Evolutionary conservation across 1,140 invertebrate genomes (phyloP).

Genomic region (Bombus picipes): DNA sequence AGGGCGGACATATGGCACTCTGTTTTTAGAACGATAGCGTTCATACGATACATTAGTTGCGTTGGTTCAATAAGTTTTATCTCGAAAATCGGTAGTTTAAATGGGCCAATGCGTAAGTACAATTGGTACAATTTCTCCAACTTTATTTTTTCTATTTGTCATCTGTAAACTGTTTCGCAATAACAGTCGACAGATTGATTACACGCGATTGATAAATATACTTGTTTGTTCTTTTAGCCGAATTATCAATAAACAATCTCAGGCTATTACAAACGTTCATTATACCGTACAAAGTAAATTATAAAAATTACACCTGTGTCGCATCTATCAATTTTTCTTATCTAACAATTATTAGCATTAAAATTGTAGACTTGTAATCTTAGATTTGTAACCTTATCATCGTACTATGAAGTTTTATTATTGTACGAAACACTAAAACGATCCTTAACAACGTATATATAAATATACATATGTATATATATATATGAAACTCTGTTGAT

Average conservation of each 20-base stretch:
- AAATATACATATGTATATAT: background rate
- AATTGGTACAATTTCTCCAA: slow-evolving; percentile 2
- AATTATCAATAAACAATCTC: background rate
- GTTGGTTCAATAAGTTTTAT: background rate
- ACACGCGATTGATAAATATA: slow-evolving; percentile 17
- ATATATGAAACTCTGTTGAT: background rate
- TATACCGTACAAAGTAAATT: slow-evolving; percentile 13
- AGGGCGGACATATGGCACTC: slow-evolving; percentile 28
- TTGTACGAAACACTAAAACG: background rate
- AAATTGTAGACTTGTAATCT: too few relatives aligned
- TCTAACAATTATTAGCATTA: background rate
- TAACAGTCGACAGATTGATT: background rate
- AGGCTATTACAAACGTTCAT: background rate
- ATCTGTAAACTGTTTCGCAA: background rate
- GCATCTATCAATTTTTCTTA: background rate
- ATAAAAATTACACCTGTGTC: slow-evolving; percentile 9
- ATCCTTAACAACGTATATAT: background rate
- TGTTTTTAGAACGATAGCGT: background rate
- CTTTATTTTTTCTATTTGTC: slow-evolving; percentile 22
- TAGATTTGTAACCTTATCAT: background rate
- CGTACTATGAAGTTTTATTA: background rate
- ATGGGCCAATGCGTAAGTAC: background rate
- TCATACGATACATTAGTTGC: background rate
- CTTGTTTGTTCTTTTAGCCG: background rate
- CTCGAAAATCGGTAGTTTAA: background rate